Evolutionary conservation across 2,888 invertebrate species (phyloP), one percentile per base, ranked within the genome.

Genomic region (Dugesia japonica): DNA sequence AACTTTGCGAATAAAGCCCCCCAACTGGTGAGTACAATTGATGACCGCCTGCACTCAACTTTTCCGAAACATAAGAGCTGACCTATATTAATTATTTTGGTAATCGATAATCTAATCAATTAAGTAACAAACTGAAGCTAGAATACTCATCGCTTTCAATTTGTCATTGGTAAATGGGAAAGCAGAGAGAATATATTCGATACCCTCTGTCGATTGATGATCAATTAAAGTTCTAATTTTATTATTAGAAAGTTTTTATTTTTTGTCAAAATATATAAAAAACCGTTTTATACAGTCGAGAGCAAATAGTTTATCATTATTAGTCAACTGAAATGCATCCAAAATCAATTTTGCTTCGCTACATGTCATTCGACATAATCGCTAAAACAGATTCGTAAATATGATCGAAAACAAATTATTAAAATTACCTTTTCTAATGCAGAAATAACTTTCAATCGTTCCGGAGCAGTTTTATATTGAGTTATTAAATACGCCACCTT

Each of bases 21-120:
- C 85, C 85, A 26, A 84, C 79, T 17, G 84, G 82, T 20, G 83
- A 83, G 74, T 84, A 84, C 31, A 83, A 82, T 79, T 84, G 83
- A 79, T 84, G 84, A 77, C 84, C 84, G 17, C 85, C 84, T 15
- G 84, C 83, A 9, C 83, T 80, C 17, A 82, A 79, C 74, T 79
- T 80, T 42, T 82, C 81, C 20, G 80, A 80, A 28, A 83, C 77
- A 31, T 71, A 77, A 20, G 42, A 33, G 27, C 77, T 77, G 56
- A 77, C 77, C 77, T 77, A 28, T 0, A 71, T 9, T 26, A 26
- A 23, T 17, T 20, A 56, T 38, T 38, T n/a, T n/a, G n/a, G n/a
- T n/a, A n/a, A n/a, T n/a, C n/a, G n/a, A n/a, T 13, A 28, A 38
- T 13, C 26, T 77, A 20, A 9, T 7, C 4, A 72, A 20, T 28